Conservation (phyloP, 2,888 invertebrate genomes). For the Scaptomyza tumidula region DNA sequence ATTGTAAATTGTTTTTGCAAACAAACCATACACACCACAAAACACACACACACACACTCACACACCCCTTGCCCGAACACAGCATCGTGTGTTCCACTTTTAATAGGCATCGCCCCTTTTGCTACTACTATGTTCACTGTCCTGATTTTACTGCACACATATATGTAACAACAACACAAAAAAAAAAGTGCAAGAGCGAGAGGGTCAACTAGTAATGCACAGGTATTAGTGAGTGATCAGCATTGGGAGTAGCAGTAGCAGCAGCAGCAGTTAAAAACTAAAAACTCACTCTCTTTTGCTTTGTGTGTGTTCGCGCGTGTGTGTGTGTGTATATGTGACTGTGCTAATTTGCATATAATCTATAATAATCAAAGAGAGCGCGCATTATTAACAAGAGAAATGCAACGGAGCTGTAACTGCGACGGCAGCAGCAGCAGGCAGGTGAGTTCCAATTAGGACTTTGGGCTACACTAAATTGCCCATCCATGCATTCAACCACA, state of each 20-base stretch:
- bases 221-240: constrained; percentile 52
- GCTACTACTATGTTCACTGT: constrained; percentile 48
- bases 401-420: constrained; percentile 52
- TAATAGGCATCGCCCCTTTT: constrained; percentile 58
- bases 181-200: constrained; percentile 10
- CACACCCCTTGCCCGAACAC: constrained; percentile 12
- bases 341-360: constrained; percentile 38
- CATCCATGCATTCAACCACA: constrained; percentile 22
- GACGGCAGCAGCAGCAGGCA: constrained; percentile 50
- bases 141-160: constrained; percentile 62
- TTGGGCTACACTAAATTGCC: constrained; percentile 35
- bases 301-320: constrained; percentile 1
- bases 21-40: constrained; percentile 41
- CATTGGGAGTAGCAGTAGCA: not conserved
- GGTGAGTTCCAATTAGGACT: constrained; percentile 61
- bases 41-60: constrained; percentile 36
- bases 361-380: constrained; percentile 29
- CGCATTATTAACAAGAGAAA: constrained; percentile 26
- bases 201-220: constrained; percentile 20
- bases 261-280: constrained; percentile 19
- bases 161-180: constrained; percentile 4
- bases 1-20: constrained; percentile 76
- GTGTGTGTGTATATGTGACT: constrained; percentile 11
- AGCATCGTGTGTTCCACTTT: constrained; percentile 71
- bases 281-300: constrained; percentile 5